Evolutionary conservation across 2,113 vertebrate species (phyloP).

Genomic region (Pterocles orientalis): DNA sequence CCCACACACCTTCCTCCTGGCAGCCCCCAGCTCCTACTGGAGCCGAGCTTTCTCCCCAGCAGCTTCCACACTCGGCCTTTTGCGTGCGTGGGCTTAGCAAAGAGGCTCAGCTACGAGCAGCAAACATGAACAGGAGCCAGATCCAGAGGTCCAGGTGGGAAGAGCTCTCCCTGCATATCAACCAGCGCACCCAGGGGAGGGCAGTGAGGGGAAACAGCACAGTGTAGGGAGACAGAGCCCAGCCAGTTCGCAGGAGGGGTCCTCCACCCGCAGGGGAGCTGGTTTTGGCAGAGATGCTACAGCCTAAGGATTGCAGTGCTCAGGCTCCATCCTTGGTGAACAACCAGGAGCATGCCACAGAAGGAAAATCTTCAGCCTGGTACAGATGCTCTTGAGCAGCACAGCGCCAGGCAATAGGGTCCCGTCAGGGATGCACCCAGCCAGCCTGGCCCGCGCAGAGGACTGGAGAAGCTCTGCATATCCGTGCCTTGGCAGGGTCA

Average conservation of each 20-base stretch:
- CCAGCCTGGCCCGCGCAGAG: neutral
- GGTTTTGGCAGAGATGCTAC: neutral
- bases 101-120: neutral
- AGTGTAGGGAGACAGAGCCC: neutral
- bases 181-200: neutral
- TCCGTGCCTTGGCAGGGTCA: neutral
- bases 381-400: neutral
- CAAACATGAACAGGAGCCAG: neutral
- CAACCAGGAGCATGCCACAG: neutral
- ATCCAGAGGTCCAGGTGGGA: neutral
- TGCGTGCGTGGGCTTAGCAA: neutral
- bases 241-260: neutral
- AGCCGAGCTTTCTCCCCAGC: neutral
- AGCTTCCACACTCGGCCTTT: neutral
- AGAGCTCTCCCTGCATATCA: neutral
- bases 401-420: neutral
- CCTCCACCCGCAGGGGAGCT: neutral
- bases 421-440: neutral
- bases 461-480: neutral
- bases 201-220: neutral
- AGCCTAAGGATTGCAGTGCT: neutral
- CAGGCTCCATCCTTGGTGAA: neutral
- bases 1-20: neutral
- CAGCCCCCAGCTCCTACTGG: neutral
- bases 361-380: neutral